Base-by-base conservation (phyloP, 2,888 invertebrate genomes). In the Minunthozetes semirufus region DNA sequence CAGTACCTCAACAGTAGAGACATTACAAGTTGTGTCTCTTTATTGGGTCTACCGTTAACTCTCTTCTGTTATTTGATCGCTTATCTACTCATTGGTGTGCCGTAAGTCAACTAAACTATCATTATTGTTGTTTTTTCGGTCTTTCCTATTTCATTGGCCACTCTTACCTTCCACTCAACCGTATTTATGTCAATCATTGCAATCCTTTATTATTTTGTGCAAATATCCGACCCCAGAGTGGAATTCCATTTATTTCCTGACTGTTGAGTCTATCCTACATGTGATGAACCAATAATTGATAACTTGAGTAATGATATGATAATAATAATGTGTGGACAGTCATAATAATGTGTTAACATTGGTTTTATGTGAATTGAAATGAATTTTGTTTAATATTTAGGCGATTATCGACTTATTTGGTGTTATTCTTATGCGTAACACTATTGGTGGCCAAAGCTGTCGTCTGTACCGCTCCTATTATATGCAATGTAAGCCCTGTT, bases 1-100 rank as follows among this genome's bases (percentile, higher is more conserved):
- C 87, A 88, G 68, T 91, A 90, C 81, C 86, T 87, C 72, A 79
- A 80, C 59, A 80, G 81, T 76, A 81, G 78, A 78, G 80, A 82
- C 79, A 79, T 79, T 79, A 78, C 81, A 78, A 80, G 80, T 79
- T 78, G 81, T 75, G 76, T 81, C 33, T 80, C 82, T 22, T 78
- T 82, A 59, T 77, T 81, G 6, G 82, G 81, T 9, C 77, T 82
- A 46, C 79, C 81, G 19, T 77, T 82, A 11, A 81, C 83, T 3
- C 77, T 82, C 9, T 75, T 82, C 33, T 78, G 82, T 72, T 80
- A 81, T 72, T 80, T 81, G 33, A 74, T 81, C 13, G 81, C 81
- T 59, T 80, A 81, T 73, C 66, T 81, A 56, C 77, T 80, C 66
- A 78, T 82, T 19, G 78, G 81, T 71, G 81, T 81, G n/a, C 80